Percentiles rank a stretch among this genome's conserved stretches.
These are phyloP conservation scores for Arizona elegans DNA, from an alignment of 2,113 vertebrate genomes.

Conservation along the genomic window DNA sequence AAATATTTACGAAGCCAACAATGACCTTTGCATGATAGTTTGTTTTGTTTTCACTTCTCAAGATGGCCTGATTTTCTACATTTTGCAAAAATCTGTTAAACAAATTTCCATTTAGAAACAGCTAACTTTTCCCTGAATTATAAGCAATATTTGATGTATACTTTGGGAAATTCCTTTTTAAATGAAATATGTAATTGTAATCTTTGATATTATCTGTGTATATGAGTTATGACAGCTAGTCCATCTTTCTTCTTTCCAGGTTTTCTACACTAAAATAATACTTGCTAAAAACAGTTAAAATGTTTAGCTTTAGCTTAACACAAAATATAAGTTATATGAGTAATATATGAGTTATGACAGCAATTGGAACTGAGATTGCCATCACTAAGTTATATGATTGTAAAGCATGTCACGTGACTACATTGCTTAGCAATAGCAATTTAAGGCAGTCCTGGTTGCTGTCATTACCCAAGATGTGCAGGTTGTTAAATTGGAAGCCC, in stretches of 20 bases:
- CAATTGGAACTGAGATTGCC: not conserved
- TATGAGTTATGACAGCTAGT: slow-evolving; percentile 51
- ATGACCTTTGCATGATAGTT: not conserved
- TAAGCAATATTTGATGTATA: not conserved
- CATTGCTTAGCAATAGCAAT: not conserved
- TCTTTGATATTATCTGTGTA: not conserved
- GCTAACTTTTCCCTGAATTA: not conserved
- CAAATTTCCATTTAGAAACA: not conserved
- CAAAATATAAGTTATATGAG: not conserved
- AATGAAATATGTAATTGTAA: not conserved
- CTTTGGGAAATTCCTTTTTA: not conserved
- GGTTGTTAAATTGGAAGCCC: not conserved
- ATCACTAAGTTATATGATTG: not conserved
- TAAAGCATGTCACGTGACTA: not conserved
- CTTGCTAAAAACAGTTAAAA: slow-evolving; percentile 74
- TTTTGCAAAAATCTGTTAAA: not conserved
- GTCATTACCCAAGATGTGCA: not conserved
- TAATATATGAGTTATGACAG: not conserved
- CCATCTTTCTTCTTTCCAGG: slow-evolving; percentile 95
- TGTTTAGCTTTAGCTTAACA: slow-evolving; percentile 12
- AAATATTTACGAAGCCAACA: not conserved
- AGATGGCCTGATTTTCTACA: not conserved
- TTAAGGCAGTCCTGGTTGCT: not conserved
- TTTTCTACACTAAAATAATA: slow-evolving; percentile 98
- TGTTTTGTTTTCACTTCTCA: not conserved